Conservation (phyloP, 2,113 vertebrate species). For the Chaetodon trifascialis region DNA sequence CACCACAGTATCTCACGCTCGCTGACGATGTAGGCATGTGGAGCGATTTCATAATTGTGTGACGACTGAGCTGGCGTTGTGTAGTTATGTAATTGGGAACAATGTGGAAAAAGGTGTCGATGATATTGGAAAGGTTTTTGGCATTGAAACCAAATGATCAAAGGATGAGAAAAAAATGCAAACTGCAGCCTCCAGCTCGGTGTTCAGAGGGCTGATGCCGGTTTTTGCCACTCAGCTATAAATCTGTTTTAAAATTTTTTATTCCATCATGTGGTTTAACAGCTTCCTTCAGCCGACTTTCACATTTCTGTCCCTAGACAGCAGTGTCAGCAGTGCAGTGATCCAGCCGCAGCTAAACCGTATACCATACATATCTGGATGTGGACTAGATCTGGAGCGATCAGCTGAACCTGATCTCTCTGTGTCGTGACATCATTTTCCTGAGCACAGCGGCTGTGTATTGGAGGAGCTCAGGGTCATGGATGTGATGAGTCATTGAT, state of each 20-base stretch:
- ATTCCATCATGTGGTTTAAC: background rate
- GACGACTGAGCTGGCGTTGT: background rate
- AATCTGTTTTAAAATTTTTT: background rate
- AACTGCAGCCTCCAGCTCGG: background rate
- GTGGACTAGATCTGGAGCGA: conserved; percentile 46
- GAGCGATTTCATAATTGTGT: conserved; percentile 45
- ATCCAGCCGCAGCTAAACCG: conserved; percentile 20
- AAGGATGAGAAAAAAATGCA: too few relatives aligned
- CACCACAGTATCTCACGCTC: conserved; percentile 15
- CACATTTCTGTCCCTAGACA: conserved; percentile 6
- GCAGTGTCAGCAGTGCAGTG: conserved; percentile 33
- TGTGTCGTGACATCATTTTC: conserved; percentile 63
- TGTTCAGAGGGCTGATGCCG: background rate
- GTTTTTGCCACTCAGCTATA: too few relatives aligned
- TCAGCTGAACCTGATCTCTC: conserved; percentile 60
- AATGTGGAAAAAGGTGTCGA: background rate
- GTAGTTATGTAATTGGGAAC: conserved; percentile 42
- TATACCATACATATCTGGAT: conserved; percentile 16
- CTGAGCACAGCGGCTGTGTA: conserved; percentile 38
- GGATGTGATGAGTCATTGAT: conserved; percentile 69
- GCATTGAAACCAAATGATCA: background rate
- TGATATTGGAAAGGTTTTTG: background rate
- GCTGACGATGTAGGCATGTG: conserved; percentile 45
- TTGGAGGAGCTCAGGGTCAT: conserved; percentile 62
- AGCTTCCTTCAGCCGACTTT: conserved; percentile 1